Evolutionary conservation across 2,888 invertebrate genomes (phyloP), one percentile per base, ranked within the genome.

Genomic region (Gymnocheta viridis): DNA sequence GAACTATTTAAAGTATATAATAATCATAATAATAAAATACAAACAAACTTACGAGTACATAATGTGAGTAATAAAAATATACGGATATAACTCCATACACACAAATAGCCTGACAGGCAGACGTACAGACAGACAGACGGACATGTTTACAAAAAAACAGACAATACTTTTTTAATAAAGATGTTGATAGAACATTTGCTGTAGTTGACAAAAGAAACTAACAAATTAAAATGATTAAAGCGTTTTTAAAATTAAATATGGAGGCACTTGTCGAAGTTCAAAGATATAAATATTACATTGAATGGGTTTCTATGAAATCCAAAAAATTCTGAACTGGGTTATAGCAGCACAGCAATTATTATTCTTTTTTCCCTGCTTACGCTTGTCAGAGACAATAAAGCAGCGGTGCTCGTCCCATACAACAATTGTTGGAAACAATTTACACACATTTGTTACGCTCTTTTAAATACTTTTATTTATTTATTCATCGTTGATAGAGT

Each of bases 31-130:
- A 32, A 35, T 6, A 32, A 35, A 29, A 64, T 29, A 49, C 14
- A 60, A 60, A 44, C 27, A 62, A 27, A 44, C 62, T 27, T 24
- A 27, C n/a, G n/a, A n/a, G n/a, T n/a, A n/a, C 27, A 38, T 24
- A 49, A 27, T 41, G 58, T 9, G n/a, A 29, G 12, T 38, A 60
- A 70, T 69, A 54, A 35, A 82, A 73, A 70, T 19, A 29, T 82
- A 70, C 83, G 83, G 70, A 79, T 83, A 72, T 80, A 67, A 76
- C 74, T 76, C 83, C 74, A 81, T 67, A 72, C 35, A 51, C 41
- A 72, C 66, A 51, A 49, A 60, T 10, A 27, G 38, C 60, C 10
- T 54, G 14, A 41, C 17, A 41, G 19, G n/a, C 17, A 12, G 27
- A 51, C 22, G 47, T 35, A 47, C 58, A 38, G 35, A 41, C 32